A percentile compares a stretch with the other conserved stretches of the same genome.
These are phyloP conservation scores for Hypotaenidia okinawae DNA, from an alignment of 2,797 vertebrate species.

Conservation along the genomic window DNA sequence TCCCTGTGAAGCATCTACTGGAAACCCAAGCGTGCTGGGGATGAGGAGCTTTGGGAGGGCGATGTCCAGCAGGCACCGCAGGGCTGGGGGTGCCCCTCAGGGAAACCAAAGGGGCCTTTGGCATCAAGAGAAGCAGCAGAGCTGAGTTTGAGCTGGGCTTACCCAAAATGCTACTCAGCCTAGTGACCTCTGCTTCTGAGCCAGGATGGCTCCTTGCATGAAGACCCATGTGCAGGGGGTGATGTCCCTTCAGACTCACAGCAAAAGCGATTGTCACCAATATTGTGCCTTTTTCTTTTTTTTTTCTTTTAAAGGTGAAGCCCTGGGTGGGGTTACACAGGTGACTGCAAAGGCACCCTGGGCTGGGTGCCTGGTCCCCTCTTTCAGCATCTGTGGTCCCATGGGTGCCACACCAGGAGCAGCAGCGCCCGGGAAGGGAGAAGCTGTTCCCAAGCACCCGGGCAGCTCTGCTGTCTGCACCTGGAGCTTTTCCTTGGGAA, in stretches of 20 bases:
- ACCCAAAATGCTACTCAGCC: not conserved
- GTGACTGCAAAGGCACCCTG: not conserved
- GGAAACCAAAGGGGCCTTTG: not conserved
- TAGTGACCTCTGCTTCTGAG: accelerated
- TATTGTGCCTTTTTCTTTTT: not conserved
- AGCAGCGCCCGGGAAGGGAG: not conserved
- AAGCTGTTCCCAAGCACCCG: not conserved
- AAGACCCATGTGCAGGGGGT: accelerated
- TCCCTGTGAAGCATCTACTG: not conserved
- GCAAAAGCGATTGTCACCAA: not conserved
- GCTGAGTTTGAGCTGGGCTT: not conserved
- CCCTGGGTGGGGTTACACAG: not conserved
- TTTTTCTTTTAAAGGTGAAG: not conserved
- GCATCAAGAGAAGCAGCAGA: not conserved
- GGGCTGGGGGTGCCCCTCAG: not conserved
- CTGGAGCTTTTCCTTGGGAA: not conserved
- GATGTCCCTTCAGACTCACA: not conserved
- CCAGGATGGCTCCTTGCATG: accelerated
- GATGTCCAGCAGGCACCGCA: accelerated
- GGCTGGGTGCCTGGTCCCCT: not conserved
- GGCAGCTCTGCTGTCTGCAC: not conserved
- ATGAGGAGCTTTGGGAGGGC: not conserved
- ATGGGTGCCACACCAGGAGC: not conserved
- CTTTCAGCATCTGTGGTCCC: not conserved
- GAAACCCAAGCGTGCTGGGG: accelerated